phyloP scores from a whole-genome alignment of 2,113 vertebrate genomes.

The Callithrix jacchus region DNA sequence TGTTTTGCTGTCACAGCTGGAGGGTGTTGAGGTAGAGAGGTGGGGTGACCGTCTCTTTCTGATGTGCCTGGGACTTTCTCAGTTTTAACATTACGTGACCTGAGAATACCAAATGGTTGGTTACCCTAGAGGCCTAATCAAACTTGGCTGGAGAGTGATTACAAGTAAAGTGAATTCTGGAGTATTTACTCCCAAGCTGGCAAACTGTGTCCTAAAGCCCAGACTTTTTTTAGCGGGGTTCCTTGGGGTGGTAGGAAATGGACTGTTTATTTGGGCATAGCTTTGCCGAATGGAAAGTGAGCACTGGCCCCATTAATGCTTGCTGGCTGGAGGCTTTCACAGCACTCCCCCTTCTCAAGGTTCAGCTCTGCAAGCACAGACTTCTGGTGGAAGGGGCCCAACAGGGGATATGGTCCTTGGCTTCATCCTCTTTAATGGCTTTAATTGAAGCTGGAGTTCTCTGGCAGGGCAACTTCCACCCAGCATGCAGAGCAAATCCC shows the following conservation, averaged over 20 bases:
- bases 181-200: background rate
- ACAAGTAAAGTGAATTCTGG: background rate
- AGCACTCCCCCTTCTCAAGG: background rate
- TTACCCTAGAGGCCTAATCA: background rate
- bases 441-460: slow-evolving; percentile 59
- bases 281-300: background rate
- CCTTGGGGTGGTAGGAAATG: background rate
- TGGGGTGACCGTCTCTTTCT: background rate
- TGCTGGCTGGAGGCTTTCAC: slow-evolving; percentile 15
- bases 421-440: slow-evolving; percentile 48
- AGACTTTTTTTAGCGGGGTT: background rate
- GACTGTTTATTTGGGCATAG: slow-evolving; percentile 31
- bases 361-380: background rate
- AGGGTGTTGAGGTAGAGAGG: background rate
- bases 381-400: background rate
- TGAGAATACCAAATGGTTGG: background rate
- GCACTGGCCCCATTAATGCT: background rate
- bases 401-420: background rate
- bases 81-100: background rate
- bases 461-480: slow-evolving; percentile 60
- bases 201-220: background rate
- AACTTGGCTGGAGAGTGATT: background rate
- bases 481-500: slow-evolving; percentile 60
- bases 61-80: background rate
- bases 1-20: background rate